Conservation (phyloP, 2,113 vertebrate genomes). For the Candoia aspera region DNA sequence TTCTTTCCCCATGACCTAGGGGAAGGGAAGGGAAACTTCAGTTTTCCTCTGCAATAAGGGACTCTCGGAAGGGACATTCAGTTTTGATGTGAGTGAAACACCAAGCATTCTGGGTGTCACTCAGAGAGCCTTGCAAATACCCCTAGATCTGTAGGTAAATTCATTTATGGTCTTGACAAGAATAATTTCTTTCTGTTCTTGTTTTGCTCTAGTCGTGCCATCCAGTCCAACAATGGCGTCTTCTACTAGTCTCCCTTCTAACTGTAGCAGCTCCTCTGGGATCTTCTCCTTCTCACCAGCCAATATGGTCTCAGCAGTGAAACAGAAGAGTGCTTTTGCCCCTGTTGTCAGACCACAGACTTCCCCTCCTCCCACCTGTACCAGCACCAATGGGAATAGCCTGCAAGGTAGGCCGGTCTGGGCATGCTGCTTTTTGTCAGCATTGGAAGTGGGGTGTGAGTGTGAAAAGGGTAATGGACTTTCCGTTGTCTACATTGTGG, state of each 20-base stretch:
- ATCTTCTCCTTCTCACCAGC: conserved; percentile 99
- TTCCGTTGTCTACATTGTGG: conserved; percentile 19
- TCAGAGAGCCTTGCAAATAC: background rate
- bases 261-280: conserved; percentile 96
- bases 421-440: background rate
- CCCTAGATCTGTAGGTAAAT: background rate
- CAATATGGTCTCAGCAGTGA: conserved; percentile 98
- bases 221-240: conserved; percentile 96
- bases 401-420: conserved; percentile 86
- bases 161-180: conserved; percentile 32
- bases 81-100: background rate
- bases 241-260: conserved; percentile 95
- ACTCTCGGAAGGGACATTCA: background rate
- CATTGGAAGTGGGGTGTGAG: background rate
- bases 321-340: conserved; percentile 98
- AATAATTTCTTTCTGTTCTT: conserved; percentile 37
- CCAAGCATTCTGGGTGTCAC: background rate
- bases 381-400: conserved; percentile 93
- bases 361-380: conserved; percentile 95
- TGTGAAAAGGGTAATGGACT: background rate
- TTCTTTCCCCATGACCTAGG: background rate
- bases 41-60: background rate
- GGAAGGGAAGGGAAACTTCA: background rate
- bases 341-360: conserved; percentile 95
- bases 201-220: conserved; percentile 84